Evolutionary conservation across 1,140 invertebrate genomes (phyloP).

Genomic region (Drosophila jambulina): DNA sequence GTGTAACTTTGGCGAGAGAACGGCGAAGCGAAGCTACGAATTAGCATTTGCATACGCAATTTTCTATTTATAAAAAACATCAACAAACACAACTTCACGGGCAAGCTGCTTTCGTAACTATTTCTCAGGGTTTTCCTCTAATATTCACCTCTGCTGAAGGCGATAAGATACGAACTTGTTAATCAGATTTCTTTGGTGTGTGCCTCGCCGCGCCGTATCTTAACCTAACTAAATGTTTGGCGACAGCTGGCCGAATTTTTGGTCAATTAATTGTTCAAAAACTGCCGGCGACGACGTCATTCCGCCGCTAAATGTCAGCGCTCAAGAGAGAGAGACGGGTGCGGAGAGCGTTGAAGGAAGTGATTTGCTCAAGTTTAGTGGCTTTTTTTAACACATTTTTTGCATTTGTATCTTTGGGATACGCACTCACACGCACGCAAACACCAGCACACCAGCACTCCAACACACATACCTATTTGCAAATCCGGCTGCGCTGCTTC

Average conservation of each 20-base stretch:
- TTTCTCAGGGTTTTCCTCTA: slow-evolving; percentile 26
- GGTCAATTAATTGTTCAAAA: slow-evolving; percentile 58
- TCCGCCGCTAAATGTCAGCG: slow-evolving; percentile 49
- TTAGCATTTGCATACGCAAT: slow-evolving; percentile 84
- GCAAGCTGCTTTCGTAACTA: slow-evolving; percentile 68
- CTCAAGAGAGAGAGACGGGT: background rate
- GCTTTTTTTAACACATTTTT: slow-evolving; percentile 72
- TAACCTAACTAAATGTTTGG: slow-evolving; percentile 40
- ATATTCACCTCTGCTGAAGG: background rate
- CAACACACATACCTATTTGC: slow-evolving; percentile 58
- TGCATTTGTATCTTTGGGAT: slow-evolving; percentile 45
- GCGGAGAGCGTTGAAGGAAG: slow-evolving; percentile 48
- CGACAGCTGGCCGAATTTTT: slow-evolving; percentile 45
- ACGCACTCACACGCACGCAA: slow-evolving; percentile 48
- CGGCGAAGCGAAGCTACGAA: slow-evolving; percentile 38
- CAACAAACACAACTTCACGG: slow-evolving; percentile 49
- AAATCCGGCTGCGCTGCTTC: slow-evolving; percentile 74
- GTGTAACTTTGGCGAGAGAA: slow-evolving; percentile 16
- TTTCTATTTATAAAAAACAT: slow-evolving; percentile 84
- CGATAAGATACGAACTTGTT: slow-evolving; percentile 43
- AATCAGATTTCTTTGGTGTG: slow-evolving; percentile 21
- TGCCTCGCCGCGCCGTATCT: slow-evolving; percentile 1
- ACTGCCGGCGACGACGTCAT: slow-evolving; percentile 63
- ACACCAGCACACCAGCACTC: slow-evolving; percentile 31
- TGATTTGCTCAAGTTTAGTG: slow-evolving; percentile 53